phyloP scores from a whole-genome alignment of 2,888 invertebrate species.

The Cryptus armator region DNA sequence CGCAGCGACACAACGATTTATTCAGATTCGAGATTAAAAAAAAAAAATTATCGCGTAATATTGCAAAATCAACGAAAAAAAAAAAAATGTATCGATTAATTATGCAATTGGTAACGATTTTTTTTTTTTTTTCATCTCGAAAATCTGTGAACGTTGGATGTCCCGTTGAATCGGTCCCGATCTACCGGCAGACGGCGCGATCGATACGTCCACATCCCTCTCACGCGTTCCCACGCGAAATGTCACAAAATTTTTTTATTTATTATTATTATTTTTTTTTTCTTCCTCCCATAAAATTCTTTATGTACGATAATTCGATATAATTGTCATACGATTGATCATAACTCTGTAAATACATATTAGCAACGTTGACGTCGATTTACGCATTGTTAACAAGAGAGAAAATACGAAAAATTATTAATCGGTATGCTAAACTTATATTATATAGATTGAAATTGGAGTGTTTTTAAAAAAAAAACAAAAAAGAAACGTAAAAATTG shows the following conservation, averaged over 20 bases:
- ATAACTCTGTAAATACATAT: constrained; percentile 52
- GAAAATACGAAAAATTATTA: constrained; percentile 46
- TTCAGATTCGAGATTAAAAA: neutral
- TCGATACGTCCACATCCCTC: constrained; percentile 20
- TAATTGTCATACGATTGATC: constrained; percentile 25
- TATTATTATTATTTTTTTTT: neutral
- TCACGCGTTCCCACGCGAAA: constrained; percentile 2
- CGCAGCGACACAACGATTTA: constrained; percentile 25
- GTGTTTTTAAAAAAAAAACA: constrained; percentile 19
- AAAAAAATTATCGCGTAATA: neutral
- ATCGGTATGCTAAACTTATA: constrained; percentile 32
- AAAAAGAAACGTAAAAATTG: neutral
- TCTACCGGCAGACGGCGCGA: neutral
- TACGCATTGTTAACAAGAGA: constrained; percentile 51
- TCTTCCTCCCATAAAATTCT: neutral
- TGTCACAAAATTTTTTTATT: neutral
- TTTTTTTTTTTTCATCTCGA: constrained; percentile 8
- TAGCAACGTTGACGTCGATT: constrained; percentile 41
- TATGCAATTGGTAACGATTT: neutral
- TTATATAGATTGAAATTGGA: constrained; percentile 31
- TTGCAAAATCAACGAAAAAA: constrained; percentile 23
- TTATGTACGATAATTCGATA: constrained; percentile 16
- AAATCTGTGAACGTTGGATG: neutral
- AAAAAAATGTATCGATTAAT: neutral
- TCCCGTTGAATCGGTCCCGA: neutral